These are phyloP conservation scores for Cosmopolites sordidus DNA, from an alignment of 2,888 invertebrate species.

Conservation along the genomic window DNA sequence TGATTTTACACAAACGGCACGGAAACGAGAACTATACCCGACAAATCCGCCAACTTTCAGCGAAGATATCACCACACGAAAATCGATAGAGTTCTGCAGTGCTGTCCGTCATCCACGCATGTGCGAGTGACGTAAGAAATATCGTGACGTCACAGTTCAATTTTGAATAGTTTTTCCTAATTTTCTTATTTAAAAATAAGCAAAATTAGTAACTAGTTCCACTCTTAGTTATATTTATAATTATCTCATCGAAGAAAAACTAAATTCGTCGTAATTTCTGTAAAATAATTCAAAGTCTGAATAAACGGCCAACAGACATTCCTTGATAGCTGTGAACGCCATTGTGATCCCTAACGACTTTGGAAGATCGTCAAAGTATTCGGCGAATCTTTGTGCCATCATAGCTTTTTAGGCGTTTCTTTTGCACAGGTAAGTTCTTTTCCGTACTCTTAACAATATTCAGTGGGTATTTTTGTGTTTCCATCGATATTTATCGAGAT, in stretches of 20 bases:
- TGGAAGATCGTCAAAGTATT: conserved; percentile 60
- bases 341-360: conserved; percentile 82
- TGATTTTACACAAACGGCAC: conserved; percentile 60
- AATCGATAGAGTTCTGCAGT: conserved; percentile 76
- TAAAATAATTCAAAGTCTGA: background rate
- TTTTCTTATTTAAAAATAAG: conserved; percentile 19
- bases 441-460: conserved; percentile 29
- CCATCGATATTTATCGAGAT: conserved; percentile 48
- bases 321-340: conserved; percentile 61
- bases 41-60: conserved; percentile 34
- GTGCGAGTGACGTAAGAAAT: conserved; percentile 48
- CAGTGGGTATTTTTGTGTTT: conserved; percentile 48
- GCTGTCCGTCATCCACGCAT: conserved; percentile 52
- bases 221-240: no score
- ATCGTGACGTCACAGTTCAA: conserved; percentile 41
- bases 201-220: background rate
- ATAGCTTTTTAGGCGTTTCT: conserved; percentile 53
- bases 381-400: conserved; percentile 67
- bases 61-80: conserved; percentile 50
- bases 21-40: conserved; percentile 64
- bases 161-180: conserved; percentile 12
- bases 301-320: conserved; percentile 45
- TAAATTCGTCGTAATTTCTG: background rate
- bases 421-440: conserved; percentile 45
- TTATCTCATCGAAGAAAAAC: background rate